Conservation (phyloP, 2,888 invertebrate species). For the Coleophora flavipennella region DNA sequence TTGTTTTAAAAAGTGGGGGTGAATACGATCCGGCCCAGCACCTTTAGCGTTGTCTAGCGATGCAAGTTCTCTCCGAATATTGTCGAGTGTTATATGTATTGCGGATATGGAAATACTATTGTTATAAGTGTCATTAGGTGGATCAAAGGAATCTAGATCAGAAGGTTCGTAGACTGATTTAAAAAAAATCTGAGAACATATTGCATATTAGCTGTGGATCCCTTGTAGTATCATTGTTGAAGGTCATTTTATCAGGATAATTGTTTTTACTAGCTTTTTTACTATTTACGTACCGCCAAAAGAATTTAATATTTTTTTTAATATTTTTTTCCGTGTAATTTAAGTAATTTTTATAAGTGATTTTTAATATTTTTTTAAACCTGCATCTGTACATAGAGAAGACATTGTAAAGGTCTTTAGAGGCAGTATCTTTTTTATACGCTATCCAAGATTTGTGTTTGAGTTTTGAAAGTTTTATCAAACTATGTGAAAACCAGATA, state of each 20-base stretch:
- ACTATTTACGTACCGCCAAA: constrained; percentile 1
- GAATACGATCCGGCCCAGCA: background rate
- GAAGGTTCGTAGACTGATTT: no score
- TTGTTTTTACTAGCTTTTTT: background rate
- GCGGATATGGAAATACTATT: no score
- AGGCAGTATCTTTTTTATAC: background rate
- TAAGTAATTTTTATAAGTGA: background rate
- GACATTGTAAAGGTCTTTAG: background rate
- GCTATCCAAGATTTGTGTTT: background rate
- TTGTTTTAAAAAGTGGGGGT: background rate
- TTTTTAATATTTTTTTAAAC: background rate
- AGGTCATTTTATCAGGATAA: no score
- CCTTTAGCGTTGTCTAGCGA: background rate
- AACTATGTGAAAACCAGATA: no score
- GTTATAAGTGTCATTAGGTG: no score
- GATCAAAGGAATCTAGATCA: background rate
- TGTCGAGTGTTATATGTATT: no score
- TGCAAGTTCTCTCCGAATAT: background rate
- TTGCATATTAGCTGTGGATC: no score
- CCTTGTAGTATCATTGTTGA: no score
- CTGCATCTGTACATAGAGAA: background rate
- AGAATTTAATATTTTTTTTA: constrained; percentile 1
- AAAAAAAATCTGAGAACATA: no score
- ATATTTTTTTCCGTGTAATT: background rate
- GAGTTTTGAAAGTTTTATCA: background rate